Conservation (phyloP, 2,888 invertebrate genomes). For the Polydrusus tereticollis region DNA sequence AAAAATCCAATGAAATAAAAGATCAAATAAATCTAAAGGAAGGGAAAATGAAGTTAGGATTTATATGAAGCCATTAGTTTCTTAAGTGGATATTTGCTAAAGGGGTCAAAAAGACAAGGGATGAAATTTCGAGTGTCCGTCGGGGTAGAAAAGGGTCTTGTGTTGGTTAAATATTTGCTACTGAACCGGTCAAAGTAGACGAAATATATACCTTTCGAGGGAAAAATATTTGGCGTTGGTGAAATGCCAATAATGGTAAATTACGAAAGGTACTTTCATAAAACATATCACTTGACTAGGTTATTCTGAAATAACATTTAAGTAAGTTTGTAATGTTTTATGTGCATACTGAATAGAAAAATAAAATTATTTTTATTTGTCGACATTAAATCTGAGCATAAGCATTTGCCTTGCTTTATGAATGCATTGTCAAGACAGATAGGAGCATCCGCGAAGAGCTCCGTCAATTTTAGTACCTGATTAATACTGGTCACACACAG, state of each 20-base stretch:
- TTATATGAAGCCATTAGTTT: slow-evolving; percentile 15
- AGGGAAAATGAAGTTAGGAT: slow-evolving; percentile 15
- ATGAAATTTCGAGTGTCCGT: slow-evolving; percentile 12
- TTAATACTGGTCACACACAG: too few relatives aligned
- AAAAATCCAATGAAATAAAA: slow-evolving; percentile 14
- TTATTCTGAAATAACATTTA: background rate
- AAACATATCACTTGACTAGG: background rate
- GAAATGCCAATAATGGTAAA: background rate
- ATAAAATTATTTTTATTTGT: too few relatives aligned
- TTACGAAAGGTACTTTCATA: background rate
- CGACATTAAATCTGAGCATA: too few relatives aligned
- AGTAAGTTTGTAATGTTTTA: too few relatives aligned
- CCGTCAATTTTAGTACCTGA: too few relatives aligned
- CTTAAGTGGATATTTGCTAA: slow-evolving; percentile 10
- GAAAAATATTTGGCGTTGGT: slow-evolving; percentile 2
- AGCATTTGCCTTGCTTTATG: too few relatives aligned
- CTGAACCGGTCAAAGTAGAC: slow-evolving; percentile 3
- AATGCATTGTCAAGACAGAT: too few relatives aligned
- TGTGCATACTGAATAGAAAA: too few relatives aligned
- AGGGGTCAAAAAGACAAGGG: slow-evolving; percentile 15
- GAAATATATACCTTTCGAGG: slow-evolving; percentile 2
- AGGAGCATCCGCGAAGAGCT: too few relatives aligned
- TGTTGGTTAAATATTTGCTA: slow-evolving; percentile 13
- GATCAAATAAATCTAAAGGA: slow-evolving; percentile 7
- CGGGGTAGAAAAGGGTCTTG: slow-evolving; percentile 11